Evolutionary conservation across 1,140 invertebrate species (phyloP).

Genomic region (Zaprionus nigranus): DNA sequence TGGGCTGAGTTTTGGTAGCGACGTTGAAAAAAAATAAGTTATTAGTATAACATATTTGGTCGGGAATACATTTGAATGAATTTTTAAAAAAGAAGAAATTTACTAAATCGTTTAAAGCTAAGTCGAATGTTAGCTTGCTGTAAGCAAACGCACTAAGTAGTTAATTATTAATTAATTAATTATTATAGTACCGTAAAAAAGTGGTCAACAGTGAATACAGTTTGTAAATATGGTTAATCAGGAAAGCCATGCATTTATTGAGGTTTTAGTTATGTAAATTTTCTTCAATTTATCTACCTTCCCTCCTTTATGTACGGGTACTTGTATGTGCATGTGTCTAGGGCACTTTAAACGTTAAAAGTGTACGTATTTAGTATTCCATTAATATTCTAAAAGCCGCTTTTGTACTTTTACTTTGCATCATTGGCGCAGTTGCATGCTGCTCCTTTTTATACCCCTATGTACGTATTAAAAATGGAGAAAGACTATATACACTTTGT

Average conservation of each 20-base stretch:
- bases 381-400: constrained; percentile 84
- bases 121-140: too few relatives aligned
- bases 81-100: too few relatives aligned
- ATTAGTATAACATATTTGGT: too few relatives aligned
- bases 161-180: too few relatives aligned
- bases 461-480: background rate
- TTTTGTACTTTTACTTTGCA: constrained; percentile 78
- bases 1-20: too few relatives aligned
- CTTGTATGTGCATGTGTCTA: constrained; percentile 13
- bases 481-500: background rate
- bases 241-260: background rate
- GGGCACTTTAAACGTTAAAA: constrained; percentile 30
- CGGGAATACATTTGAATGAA: too few relatives aligned
- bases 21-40: too few relatives aligned
- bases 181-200: too few relatives aligned
- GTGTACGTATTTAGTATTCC: constrained; percentile 78
- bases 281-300: background rate
- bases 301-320: background rate
- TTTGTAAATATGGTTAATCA: background rate
- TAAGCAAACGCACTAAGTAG: too few relatives aligned
- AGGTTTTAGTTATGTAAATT: background rate
- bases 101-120: too few relatives aligned
- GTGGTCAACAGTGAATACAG: background rate
- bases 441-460: constrained; percentile 46
- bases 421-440: constrained; percentile 64